These are phyloP conservation scores for Drosophila setifemur DNA, from an alignment of 1,140 invertebrate species.

Conservation along the genomic window DNA sequence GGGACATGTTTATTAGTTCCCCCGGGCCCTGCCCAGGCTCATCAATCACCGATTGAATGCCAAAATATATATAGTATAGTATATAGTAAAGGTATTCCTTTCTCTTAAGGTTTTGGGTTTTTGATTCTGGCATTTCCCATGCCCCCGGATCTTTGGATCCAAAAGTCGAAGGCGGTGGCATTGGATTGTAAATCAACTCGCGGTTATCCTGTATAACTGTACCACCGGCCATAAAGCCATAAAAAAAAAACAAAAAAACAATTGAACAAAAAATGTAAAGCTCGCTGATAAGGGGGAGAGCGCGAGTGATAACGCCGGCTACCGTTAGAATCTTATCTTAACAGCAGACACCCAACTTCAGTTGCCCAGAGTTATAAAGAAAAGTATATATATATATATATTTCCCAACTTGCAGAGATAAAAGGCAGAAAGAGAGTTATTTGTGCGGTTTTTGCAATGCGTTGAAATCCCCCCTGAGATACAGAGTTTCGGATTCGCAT, in stretches of 20 bases:
- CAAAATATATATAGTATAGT: neutral
- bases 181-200: constrained; percentile 38
- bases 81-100: too few relatives aligned
- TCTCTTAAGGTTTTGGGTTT: too few relatives aligned
- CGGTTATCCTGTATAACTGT: constrained; percentile 42
- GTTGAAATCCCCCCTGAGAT: neutral
- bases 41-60: constrained; percentile 51
- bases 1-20: constrained; percentile 70
- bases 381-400: constrained; percentile 32
- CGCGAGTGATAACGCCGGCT: constrained; percentile 61
- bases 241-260: constrained; percentile 41
- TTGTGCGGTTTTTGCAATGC: constrained; percentile 21
- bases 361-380: neutral
- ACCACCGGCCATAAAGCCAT: constrained; percentile 35
- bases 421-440: neutral
- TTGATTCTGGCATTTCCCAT: constrained; percentile 21
- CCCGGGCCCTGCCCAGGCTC: constrained; percentile 37
- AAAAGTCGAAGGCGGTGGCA: constrained; percentile 11
- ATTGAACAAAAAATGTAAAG: constrained; percentile 52
- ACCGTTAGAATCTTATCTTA: constrained; percentile 62
- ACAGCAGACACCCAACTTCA: constrained; percentile 45
- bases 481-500: neutral
- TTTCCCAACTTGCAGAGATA: constrained; percentile 33
- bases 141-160: neutral
- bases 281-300: constrained; percentile 42